Evolutionary conservation across 2,113 vertebrate genomes (phyloP), one percentile per base, ranked within the genome.

Genomic region (Burhinus oedicnemus): DNA sequence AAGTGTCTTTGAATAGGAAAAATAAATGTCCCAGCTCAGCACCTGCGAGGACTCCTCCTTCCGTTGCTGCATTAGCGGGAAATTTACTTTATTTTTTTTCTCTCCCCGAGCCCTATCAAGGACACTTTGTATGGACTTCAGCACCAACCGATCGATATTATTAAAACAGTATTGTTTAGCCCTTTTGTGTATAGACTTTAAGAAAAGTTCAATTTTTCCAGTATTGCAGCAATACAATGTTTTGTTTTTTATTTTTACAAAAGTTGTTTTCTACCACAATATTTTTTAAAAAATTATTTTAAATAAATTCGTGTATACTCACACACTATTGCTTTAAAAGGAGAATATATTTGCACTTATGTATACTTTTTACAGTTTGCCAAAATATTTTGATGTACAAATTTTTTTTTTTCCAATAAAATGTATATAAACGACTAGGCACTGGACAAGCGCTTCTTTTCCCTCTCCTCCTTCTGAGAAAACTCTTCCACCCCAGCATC

Each of bases 291-390:
- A 76, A 92, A 96, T 92, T 6, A 97, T 98, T 98, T 98, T 98
- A 96, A 97, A 96, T 98, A 97, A 98, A 96, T 92, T 95, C 77
- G 94, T 98, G 97, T 98, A 98, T 99, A 98, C 98, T 98, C 98
- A 96, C 98, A 99, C 99, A 98, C 98, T 97, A 98, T 98, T 97
- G 98, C 99, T 99, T 98, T 98, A 98, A 98, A 98, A 97, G 97
- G 97, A 98, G 98, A 98, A 98, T 98, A 98, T 98, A 98, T 98
- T 99, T 99, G 99, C 99, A 99, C 99, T 99, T 99, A 99, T 98
- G 98, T 99, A 99, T 99, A 99, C 98, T 98, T 97, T 98, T 98
- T 97, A 96, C 98, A 95, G 97, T 97, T 98, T 98, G 98, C 97
- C 98, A 97, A 98, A 98, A 96, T 97, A 98, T 98, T 98, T 97